A percentile compares a stretch with the other conserved stretches of the same genome.
phyloP scores from a whole-genome alignment of 2,113 vertebrate genomes.

The Alligator sinensis region DNA sequence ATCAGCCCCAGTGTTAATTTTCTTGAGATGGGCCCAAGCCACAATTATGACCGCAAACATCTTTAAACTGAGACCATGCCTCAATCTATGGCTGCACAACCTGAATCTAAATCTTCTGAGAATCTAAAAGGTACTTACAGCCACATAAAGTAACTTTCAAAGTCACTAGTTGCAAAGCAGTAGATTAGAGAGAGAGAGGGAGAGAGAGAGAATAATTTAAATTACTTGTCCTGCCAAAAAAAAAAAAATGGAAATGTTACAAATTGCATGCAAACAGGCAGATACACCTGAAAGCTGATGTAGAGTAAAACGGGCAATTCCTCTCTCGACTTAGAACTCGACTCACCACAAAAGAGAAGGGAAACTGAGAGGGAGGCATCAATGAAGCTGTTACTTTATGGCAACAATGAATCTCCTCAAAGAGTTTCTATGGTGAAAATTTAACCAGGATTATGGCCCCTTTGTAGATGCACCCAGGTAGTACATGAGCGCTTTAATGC shows the following conservation, averaged over 20 bases:
- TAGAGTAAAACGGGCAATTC: neutral
- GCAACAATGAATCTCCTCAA: no score
- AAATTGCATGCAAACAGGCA: no score
- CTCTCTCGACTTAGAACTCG: neutral
- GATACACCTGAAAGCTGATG: neutral
- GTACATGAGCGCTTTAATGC: no score
- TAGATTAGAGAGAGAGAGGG: fast-evolving
- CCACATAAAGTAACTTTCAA: neutral
- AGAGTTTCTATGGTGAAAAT: no score
- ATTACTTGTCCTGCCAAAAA: neutral
- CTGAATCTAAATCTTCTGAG: neutral
- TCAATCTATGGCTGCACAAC: neutral
- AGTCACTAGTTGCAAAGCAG: neutral
- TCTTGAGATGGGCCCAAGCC: neutral
- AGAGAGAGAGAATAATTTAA: neutral
- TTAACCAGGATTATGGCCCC: no score
- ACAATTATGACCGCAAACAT: neutral
- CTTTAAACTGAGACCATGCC: neutral
- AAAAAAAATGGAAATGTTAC: no score
- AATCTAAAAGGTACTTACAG: neutral
- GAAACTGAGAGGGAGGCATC: neutral
- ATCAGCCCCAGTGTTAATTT: neutral
- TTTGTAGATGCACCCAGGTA: no score
- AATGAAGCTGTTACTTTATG: neutral
- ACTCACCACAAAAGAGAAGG: neutral